Evolutionary conservation across 1,140 invertebrate genomes (phyloP).

Genomic region (Holotrichia oblita): DNA sequence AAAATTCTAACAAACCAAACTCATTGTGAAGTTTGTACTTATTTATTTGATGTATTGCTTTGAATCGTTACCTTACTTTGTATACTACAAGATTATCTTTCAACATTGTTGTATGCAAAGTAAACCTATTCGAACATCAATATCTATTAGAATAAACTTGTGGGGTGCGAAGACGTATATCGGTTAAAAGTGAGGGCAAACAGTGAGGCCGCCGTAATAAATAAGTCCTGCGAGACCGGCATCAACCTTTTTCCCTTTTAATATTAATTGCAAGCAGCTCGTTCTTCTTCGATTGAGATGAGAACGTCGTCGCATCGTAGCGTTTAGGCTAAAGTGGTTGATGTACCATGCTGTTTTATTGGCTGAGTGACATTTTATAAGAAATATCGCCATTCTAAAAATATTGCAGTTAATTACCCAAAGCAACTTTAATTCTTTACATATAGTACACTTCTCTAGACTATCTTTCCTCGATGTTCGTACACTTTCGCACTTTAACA

Average conservation of each 20-base stretch:
- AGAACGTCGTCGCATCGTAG: conserved; percentile 14
- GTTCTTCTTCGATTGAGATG: conserved; percentile 40
- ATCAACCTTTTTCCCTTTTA: conserved; percentile 36
- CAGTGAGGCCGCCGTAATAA: conserved; percentile 16
- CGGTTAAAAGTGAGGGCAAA: neutral
- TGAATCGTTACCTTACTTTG: too few relatives aligned
- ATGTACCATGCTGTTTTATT: conserved; percentile 66
- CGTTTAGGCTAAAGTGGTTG: conserved; percentile 48
- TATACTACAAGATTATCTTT: too few relatives aligned
- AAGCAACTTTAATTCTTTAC: conserved; percentile 56
- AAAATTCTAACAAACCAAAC: too few relatives aligned
- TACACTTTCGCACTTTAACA: conserved; percentile 44
- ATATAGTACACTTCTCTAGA: conserved; percentile 45
- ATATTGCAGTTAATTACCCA: conserved; percentile 61
- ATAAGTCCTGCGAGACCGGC: conserved; percentile 34
- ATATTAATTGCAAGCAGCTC: conserved; percentile 39
- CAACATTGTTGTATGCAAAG: too few relatives aligned
- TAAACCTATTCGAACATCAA: too few relatives aligned
- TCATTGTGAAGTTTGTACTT: too few relatives aligned
- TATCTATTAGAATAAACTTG: neutral
- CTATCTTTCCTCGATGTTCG: neutral
- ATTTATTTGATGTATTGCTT: too few relatives aligned
- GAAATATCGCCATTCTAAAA: conserved; percentile 54
- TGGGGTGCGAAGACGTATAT: neutral
- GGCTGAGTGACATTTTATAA: conserved; percentile 65